A percentile compares a stretch with the other conserved stretches of the same genome.
Conservation (phyloP, 2,888 invertebrate species). For the Drosophila hamatofila region DNA sequence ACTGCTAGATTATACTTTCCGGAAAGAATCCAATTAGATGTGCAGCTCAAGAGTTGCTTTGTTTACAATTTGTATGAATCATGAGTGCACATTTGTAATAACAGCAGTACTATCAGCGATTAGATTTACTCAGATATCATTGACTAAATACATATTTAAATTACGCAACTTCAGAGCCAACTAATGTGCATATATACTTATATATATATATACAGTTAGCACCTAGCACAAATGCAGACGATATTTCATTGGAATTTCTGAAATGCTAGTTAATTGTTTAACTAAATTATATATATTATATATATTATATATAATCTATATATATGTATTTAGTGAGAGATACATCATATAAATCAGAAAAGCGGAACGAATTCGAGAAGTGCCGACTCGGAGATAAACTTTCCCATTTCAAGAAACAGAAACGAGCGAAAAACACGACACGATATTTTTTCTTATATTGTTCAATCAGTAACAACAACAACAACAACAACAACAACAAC, state of each 20-base stretch:
- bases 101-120: constrained; percentile 27
- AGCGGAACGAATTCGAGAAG: constrained; percentile 55
- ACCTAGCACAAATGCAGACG: constrained; percentile 10
- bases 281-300: no score
- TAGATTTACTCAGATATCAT: constrained; percentile 23
- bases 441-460: constrained; percentile 24
- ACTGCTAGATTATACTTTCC: not conserved
- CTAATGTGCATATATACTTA: not conserved
- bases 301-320: no score
- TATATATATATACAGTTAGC: not conserved
- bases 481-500: constrained; percentile 6
- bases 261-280: constrained; percentile 10
- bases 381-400: constrained; percentile 43
- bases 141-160: not conserved
- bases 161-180: not conserved
- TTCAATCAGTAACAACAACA: constrained; percentile 24
- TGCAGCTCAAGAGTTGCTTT: not conserved
- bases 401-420: constrained; percentile 59
- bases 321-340: not conserved
- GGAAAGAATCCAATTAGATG: not conserved
- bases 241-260: constrained; percentile 1
- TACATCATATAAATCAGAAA: constrained; percentile 47
- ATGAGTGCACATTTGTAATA: not conserved
- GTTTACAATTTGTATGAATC: not conserved
- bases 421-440: constrained; percentile 46